phyloP scores from a whole-genome alignment of 2,888 invertebrate species.

The Oscheius sp. region DNA sequence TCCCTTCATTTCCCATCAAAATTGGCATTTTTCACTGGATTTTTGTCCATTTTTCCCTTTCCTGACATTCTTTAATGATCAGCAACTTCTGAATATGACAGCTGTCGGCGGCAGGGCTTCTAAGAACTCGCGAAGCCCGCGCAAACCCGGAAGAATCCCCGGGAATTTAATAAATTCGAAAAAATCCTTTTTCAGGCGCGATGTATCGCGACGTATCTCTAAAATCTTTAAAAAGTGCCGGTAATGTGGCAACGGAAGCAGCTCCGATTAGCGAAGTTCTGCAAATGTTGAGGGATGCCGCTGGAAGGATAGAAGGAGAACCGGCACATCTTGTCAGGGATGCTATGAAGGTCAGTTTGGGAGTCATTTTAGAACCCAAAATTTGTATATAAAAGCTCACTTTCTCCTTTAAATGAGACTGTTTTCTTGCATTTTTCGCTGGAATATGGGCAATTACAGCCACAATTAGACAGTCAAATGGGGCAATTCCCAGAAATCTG shows the following conservation, averaged over 20 bases:
- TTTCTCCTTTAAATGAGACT: neutral
- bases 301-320: constrained; percentile 58
- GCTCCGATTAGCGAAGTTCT: constrained; percentile 71
- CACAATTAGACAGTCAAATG: too few species aligned
- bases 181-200: constrained; percentile 44
- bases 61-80: too few species aligned
- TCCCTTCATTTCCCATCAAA: too few species aligned
- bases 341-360: constrained; percentile 51
- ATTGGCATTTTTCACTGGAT: too few species aligned
- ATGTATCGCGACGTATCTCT: constrained; percentile 67
- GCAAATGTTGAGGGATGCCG: constrained; percentile 58
- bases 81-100: too few species aligned
- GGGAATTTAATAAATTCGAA: neutral
- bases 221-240: constrained; percentile 62
- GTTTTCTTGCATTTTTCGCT: too few species aligned
- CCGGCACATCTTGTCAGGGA: constrained; percentile 53
- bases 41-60: too few species aligned
- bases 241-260: constrained; percentile 60
- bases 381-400: neutral
- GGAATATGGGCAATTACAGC: too few species aligned
- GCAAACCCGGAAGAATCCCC: too few species aligned
- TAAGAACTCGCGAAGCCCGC: too few species aligned
- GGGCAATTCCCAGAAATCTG: too few species aligned
- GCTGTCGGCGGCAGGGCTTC: too few species aligned
- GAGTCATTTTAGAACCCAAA: neutral